Base-by-base conservation (phyloP, 2,888 invertebrate genomes). In the Lasioglossum malachurum region DNA sequence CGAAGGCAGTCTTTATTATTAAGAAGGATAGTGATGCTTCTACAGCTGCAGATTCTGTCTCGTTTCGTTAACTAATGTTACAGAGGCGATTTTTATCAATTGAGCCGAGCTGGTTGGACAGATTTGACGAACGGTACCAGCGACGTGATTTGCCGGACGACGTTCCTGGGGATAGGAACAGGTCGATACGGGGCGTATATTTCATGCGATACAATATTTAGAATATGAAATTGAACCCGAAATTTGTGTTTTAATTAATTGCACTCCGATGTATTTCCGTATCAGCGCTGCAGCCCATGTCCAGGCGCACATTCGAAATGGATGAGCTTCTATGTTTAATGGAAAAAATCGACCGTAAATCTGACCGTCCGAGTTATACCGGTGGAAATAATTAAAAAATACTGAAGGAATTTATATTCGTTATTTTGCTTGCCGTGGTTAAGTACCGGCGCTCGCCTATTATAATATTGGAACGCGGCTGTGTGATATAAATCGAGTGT, bases 161-260 rank as follows among this genome's bases (percentile, higher is more conserved):
- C 5, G 27, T 38, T 14, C 4, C 14, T 27, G 46, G 60, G n/a
- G 23, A 41, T 7, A 16, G 16, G 23, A 12, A 14, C 23, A 46
- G 57, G 41, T 27, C 53, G 31, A 19, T 31, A 16, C 75, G 46
- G 16, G 12, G 8, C 31, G 41, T 57, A 7, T 14, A 35, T 57
- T 75, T 75, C 41, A 12, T 12, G 19, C 53, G 23, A 4, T 46
- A 16, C 46, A 85, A 84, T 76, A 79, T 79, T 79, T 74, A 84
- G 64, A 49, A 74, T 35, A 35, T 44, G 76, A 84, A 69, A 85
- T 76, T 57, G 76, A 84, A 53, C 76, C n/a, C 67, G 72, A 75
- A 74, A 84, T 84, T 74, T 69, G 67, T 73, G 49, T 85, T 85
- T 79, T 44, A 84, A 85, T 85, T 79, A 60, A 85, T 85, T 74